phyloP scores from a whole-genome alignment of 2,888 invertebrate genomes.

The Scrobipalpa costella region DNA sequence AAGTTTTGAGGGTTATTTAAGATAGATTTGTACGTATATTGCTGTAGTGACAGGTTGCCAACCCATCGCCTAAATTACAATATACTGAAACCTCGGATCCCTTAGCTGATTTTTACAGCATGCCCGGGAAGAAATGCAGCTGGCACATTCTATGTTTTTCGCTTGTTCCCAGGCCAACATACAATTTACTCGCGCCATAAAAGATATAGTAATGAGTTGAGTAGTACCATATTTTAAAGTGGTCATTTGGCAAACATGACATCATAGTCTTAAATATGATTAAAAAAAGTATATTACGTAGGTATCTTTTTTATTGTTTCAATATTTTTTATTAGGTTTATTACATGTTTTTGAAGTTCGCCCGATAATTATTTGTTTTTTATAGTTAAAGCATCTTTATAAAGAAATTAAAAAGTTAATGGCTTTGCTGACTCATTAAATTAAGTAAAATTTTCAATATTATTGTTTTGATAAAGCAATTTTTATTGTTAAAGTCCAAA shows the following conservation, averaged over 20 bases:
- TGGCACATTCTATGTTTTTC: too few species aligned
- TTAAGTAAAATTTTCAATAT: neutral
- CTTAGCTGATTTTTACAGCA: too few species aligned
- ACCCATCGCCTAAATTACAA: too few species aligned
- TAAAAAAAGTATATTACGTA: neutral
- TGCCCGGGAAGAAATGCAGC: too few species aligned
- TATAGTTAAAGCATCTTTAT: neutral
- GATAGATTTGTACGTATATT: too few species aligned
- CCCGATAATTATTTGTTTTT: neutral
- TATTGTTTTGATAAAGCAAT: neutral
- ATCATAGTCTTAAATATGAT: slow-evolving; percentile 8
- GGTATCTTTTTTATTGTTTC: neutral
- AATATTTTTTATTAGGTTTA: neutral
- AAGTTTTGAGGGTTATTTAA: too few species aligned
- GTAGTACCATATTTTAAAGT: slow-evolving; percentile 14
- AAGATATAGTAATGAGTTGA: neutral
- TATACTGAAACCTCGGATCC: too few species aligned
- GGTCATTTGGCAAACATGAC: slow-evolving; percentile 19
- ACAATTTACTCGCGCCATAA: neutral
- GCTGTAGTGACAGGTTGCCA: too few species aligned
- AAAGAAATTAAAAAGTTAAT: neutral
- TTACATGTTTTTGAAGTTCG: neutral
- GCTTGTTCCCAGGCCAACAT: too few species aligned
- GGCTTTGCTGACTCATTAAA: neutral
- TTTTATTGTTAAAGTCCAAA: neutral